Conservation (phyloP, 2,797 vertebrate genomes). For the Rachycentron canadum region DNA sequence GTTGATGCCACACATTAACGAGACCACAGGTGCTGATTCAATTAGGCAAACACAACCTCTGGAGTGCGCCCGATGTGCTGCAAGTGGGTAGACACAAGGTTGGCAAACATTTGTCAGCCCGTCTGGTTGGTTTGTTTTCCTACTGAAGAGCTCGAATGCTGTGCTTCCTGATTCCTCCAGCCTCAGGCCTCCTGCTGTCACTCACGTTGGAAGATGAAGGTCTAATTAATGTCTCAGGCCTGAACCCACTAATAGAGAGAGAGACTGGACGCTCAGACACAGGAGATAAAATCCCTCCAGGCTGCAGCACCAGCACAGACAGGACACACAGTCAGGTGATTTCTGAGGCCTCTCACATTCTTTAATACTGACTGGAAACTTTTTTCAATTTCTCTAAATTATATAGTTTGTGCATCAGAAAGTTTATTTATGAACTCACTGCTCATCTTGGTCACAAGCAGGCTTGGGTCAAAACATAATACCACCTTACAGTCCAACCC, state of each 20-base stretch:
- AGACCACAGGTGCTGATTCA: slow-evolving; percentile 59
- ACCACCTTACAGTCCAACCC: too few species aligned
- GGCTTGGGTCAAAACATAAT: too few species aligned
- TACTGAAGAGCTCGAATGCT: background rate
- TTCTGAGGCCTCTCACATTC: background rate
- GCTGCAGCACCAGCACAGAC: background rate
- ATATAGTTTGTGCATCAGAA: too few species aligned
- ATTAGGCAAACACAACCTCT: slow-evolving; percentile 50
- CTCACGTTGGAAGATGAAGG: background rate
- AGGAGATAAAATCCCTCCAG: background rate
- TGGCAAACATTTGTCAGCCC: slow-evolving; percentile 12
- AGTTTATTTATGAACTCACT: too few species aligned
- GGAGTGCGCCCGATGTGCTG: slow-evolving; percentile 26
- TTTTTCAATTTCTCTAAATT: too few species aligned
- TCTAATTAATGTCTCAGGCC: slow-evolving; percentile 23
- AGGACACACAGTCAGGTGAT: background rate
- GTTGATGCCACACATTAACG: slow-evolving; percentile 57
- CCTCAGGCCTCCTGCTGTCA: background rate
- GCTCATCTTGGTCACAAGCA: too few species aligned
- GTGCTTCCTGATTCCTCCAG: background rate
- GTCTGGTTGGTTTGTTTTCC: slow-evolving; percentile 16
- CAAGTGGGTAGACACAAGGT: slow-evolving; percentile 1
- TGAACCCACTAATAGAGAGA: slow-evolving; percentile 4
- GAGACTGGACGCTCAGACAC: background rate
- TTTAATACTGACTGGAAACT: too few species aligned